Evolutionary conservation across 2,113 vertebrate genomes (phyloP).

Genomic region (Actinemys pallida): DNA sequence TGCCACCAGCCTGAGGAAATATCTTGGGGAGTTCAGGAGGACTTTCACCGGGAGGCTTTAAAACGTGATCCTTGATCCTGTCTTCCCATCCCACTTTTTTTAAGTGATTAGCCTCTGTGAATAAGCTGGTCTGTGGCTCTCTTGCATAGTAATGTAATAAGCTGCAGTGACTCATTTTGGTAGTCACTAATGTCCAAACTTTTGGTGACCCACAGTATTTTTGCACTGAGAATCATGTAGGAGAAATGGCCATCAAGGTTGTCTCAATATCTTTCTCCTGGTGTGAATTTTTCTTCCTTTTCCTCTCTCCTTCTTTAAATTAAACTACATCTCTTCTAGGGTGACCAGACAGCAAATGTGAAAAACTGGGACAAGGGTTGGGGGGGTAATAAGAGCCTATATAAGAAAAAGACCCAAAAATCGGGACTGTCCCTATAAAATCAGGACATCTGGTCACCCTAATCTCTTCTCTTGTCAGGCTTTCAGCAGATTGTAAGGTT

Average conservation of each 20-base stretch:
- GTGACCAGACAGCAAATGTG: too few relatives aligned
- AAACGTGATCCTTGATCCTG: neutral
- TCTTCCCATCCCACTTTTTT: neutral
- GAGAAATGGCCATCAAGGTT: neutral
- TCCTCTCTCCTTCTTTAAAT: slow-evolving; percentile 1
- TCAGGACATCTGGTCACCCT: too few relatives aligned
- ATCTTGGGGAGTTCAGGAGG: neutral
- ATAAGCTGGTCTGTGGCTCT: neutral
- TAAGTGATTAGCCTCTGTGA: neutral
- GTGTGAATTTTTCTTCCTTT: neutral
- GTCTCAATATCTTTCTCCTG: slow-evolving; percentile 7
- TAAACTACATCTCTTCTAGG: neutral
- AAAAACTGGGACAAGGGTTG: too few relatives aligned
- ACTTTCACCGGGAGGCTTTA: neutral
- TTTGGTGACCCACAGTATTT: neutral
- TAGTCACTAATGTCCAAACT: neutral
- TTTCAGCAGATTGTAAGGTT: neutral
- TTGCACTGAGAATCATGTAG: neutral
- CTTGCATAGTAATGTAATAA: neutral
- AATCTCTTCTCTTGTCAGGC: neutral
- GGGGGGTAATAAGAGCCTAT: too few relatives aligned
- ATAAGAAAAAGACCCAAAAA: too few relatives aligned
- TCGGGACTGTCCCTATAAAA: too few relatives aligned
- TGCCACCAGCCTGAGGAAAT: too few relatives aligned
- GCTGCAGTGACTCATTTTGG: neutral